Percentiles rank a stretch among this genome's conserved stretches.
Conservation (phyloP, 2,888 invertebrate species). For the Mechanitis messenoides region DNA sequence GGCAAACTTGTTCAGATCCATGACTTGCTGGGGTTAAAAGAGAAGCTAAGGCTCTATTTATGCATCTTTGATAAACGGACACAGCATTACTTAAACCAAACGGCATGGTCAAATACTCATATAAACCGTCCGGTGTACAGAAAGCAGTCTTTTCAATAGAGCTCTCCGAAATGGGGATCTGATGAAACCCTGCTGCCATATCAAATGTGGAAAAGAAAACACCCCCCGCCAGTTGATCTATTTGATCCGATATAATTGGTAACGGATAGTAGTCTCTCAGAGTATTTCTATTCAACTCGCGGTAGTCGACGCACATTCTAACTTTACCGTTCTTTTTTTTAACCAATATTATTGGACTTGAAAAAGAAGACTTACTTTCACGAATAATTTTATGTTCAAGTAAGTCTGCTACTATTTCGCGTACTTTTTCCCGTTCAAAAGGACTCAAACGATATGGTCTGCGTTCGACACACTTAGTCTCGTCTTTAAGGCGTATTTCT, state of each 20-base stretch:
- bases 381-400: constrained; percentile 8
- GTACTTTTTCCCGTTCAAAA: constrained; percentile 7
- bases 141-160: constrained; percentile 38
- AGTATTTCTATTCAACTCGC: constrained; percentile 32
- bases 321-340: constrained; percentile 38
- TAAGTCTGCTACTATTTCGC: background rate
- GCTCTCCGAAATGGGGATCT: constrained; percentile 28
- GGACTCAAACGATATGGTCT: constrained; percentile 19
- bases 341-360: constrained; percentile 36
- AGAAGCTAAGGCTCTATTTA: too few relatives aligned
- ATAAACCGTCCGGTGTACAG: too few relatives aligned
- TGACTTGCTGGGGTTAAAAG: too few relatives aligned
- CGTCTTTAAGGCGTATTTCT: constrained; percentile 32
- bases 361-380: constrained; percentile 24
- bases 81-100: too few relatives aligned
- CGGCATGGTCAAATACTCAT: too few relatives aligned
- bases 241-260: constrained; percentile 33
- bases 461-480: constrained; percentile 32
- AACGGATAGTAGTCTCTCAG: constrained; percentile 32
- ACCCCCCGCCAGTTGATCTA: constrained; percentile 28
- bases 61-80: too few relatives aligned
- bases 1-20: too few relatives aligned
- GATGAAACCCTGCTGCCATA: constrained; percentile 35
- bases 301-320: constrained; percentile 34
- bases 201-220: constrained; percentile 27